Evolutionary conservation across 2,797 vertebrate species (phyloP).

Genomic region (Lepidocolaptes lacrymiger): DNA sequence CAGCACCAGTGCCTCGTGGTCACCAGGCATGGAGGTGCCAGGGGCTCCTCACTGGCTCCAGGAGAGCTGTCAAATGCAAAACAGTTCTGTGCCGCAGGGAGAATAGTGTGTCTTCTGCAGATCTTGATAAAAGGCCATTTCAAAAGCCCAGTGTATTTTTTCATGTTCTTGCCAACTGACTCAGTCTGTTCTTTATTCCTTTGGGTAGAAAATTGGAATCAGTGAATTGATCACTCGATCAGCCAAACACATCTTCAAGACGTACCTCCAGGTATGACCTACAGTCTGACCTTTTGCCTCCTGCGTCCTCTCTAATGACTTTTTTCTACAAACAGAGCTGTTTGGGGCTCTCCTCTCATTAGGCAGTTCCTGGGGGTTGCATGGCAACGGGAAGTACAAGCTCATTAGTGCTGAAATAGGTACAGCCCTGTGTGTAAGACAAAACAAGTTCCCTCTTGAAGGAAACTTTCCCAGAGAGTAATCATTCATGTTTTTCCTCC

Average conservation of each 20-base stretch:
- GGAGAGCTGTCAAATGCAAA: not conserved
- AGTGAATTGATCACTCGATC: constrained; percentile 95
- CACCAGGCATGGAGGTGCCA: accelerated
- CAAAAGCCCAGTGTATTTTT: not conserved
- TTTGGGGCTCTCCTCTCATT: constrained; percentile 5
- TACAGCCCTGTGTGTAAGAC: not conserved
- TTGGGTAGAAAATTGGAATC: constrained; percentile 91
- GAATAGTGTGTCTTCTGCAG: not conserved
- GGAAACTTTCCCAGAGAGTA: not conserved
- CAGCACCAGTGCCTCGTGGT: accelerated
- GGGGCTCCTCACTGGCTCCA: not conserved
- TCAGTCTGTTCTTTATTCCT: constrained; percentile 13
- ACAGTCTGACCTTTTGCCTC: not conserved
- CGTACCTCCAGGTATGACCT: constrained; percentile 91
- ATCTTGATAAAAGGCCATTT: not conserved
- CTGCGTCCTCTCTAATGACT: not conserved
- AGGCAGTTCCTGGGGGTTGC: constrained; percentile 27
- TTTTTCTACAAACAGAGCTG: not conserved
- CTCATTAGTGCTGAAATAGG: constrained; percentile 52
- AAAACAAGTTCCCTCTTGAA: constrained; percentile 35
- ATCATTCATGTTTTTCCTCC: not conserved
- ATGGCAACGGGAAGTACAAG: constrained; percentile 25
- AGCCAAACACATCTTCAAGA: constrained; percentile 98
- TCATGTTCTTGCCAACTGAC: not conserved
- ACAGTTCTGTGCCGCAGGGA: not conserved